Percentiles rank a stretch among this genome's conserved stretches.
Conservation (phyloP, 2,113 vertebrate species). For the Catharus fuscescens region DNA sequence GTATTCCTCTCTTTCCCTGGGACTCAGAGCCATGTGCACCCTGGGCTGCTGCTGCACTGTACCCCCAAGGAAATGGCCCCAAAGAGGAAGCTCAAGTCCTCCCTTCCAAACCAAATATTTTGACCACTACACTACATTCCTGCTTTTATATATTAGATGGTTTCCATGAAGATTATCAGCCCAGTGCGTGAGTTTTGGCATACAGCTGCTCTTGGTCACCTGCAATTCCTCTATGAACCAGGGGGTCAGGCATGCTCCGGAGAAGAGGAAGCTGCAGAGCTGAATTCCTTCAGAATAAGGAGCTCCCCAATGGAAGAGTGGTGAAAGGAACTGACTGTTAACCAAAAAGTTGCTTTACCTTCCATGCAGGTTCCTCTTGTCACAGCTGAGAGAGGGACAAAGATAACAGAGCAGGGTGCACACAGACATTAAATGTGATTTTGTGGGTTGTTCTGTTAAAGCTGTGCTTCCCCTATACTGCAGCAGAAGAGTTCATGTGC, state of each 20-base stretch:
- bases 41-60: not conserved
- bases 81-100: not conserved
- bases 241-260: not conserved
- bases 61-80: not conserved
- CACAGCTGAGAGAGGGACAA: not conserved
- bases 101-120: not conserved
- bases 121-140: not conserved
- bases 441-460: not conserved
- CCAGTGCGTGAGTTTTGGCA: not conserved
- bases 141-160: not conserved
- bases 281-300: not conserved
- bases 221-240: not conserved
- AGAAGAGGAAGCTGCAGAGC: not conserved
- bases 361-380: not conserved
- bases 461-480: fast-evolving
- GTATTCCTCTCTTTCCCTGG: not conserved
- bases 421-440: not conserved
- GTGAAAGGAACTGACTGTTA: not conserved
- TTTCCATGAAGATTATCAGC: not conserved
- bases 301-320: not conserved
- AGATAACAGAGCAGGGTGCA: not conserved
- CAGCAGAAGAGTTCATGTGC: not conserved
- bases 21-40: not conserved
- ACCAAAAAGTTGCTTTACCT: not conserved
- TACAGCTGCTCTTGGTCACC: not conserved